Evolutionary conservation across 1,140 invertebrate species (phyloP).

Genomic region (Armadillidium nasatum): DNA sequence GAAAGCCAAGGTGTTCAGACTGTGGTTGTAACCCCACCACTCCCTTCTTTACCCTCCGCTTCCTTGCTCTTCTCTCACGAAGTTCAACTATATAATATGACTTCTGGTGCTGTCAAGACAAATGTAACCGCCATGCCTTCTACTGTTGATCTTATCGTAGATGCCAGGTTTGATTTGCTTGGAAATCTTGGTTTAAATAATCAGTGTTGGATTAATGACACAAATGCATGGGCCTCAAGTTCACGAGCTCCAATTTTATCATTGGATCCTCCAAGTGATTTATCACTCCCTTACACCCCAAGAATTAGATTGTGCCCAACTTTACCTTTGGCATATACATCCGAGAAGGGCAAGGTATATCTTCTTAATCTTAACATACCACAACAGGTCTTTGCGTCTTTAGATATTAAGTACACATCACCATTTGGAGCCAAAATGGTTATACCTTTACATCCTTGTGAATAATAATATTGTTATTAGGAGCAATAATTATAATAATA

Average conservation of each 20-base stretch:
- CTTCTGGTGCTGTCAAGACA: slow-evolving; percentile 47
- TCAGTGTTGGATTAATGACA: slow-evolving; percentile 24
- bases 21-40: slow-evolving; percentile 58
- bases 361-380: slow-evolving; percentile 81
- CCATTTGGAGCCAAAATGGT: slow-evolving; percentile 73
- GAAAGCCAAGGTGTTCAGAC: slow-evolving; percentile 74
- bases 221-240: slow-evolving; percentile 50
- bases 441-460: slow-evolving; percentile 41
- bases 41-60: slow-evolving; percentile 48
- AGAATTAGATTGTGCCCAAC: slow-evolving; percentile 48
- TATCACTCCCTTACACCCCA: slow-evolving; percentile 32
- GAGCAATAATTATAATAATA: too few relatives aligned
- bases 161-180: slow-evolving; percentile 34
- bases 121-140: slow-evolving; percentile 45
- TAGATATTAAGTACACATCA: slow-evolving; percentile 73
- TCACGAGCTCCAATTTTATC: slow-evolving; percentile 72
- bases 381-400: slow-evolving; percentile 65
- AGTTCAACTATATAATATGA: slow-evolving; percentile 42
- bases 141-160: slow-evolving; percentile 62
- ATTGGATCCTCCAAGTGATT: slow-evolving; percentile 68
- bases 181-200: slow-evolving; percentile 26
- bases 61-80: slow-evolving; percentile 53
- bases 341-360: slow-evolving; percentile 72
- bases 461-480: neutral
- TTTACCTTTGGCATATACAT: slow-evolving; percentile 66